Percentiles rank a stretch among this genome's conserved stretches.
Evolutionary conservation across 2,113 vertebrate genomes (phyloP).

Genomic region (Leptocoma aspasia): DNA sequence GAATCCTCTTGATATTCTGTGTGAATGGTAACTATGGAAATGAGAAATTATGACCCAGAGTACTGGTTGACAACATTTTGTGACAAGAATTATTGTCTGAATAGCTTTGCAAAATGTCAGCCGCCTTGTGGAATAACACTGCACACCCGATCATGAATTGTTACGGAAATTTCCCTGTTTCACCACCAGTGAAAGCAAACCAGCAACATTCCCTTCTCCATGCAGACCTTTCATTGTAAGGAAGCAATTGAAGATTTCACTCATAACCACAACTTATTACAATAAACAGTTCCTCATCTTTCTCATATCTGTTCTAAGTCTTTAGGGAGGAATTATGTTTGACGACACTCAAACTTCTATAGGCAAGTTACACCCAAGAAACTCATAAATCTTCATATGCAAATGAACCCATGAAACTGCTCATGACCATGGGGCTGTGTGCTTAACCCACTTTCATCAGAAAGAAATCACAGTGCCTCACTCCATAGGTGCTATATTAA

Average conservation of each 20-base stretch:
- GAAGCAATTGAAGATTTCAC: constrained; percentile 2
- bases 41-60: background rate
- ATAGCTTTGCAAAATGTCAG: background rate
- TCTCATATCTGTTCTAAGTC: background rate
- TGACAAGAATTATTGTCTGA: background rate
- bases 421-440: background rate
- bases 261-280: background rate
- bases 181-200: background rate
- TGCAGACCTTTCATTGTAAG: background rate
- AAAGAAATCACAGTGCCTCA: background rate
- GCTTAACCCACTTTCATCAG: background rate
- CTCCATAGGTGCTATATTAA: constrained; percentile 4
- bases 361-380: constrained; percentile 14
- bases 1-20: background rate
- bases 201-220: background rate
- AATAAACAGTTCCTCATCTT: background rate
- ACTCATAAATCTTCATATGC: background rate
- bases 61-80: background rate
- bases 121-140: background rate
- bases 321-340: background rate
- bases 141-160: background rate
- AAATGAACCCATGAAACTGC: background rate
- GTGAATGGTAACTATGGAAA: background rate
- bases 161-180: background rate
- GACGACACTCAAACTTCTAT: background rate